A percentile compares a stretch with the other conserved stretches of the same genome.
Evolutionary conservation across 1,140 invertebrate species (phyloP).

Genomic region (Magallana ariakensis): DNA sequence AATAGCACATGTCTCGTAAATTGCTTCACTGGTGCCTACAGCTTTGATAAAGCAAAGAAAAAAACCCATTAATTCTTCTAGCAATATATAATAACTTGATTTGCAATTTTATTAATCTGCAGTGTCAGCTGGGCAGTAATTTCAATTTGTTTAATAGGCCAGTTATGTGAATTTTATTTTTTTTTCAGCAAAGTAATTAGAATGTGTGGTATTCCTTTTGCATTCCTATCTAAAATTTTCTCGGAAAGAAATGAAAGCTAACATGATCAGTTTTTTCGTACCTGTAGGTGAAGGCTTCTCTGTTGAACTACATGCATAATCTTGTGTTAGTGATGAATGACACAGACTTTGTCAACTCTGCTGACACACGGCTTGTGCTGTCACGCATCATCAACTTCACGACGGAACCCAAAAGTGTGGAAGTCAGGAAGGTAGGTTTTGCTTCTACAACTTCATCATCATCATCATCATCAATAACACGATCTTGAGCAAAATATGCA

Average conservation of each 20-base stretch:
- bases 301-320: conserved; percentile 79
- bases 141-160: too few relatives aligned
- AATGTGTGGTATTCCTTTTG: too few relatives aligned
- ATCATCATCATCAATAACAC: too few relatives aligned
- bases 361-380: conserved; percentile 80
- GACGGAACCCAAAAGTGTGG: conserved; percentile 83
- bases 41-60: not conserved
- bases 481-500: too few relatives aligned
- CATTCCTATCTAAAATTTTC: too few relatives aligned
- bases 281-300: conserved; percentile 78
- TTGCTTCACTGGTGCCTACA: not conserved
- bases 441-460: not conserved
- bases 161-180: too few relatives aligned
- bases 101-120: not conserved
- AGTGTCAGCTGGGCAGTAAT: too few relatives aligned
- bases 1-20: conserved; percentile 15
- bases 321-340: conserved; percentile 79
- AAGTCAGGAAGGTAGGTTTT: conserved; percentile 84
- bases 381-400: conserved; percentile 82
- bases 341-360: conserved; percentile 78
- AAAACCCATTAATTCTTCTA: not conserved
- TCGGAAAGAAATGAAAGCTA: too few relatives aligned
- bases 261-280: not conserved
- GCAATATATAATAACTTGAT: not conserved
- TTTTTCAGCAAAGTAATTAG: too few relatives aligned